Evolutionary conservation across 1,140 invertebrate genomes (phyloP).

Genomic region (Eriocheir sinensis): DNA sequence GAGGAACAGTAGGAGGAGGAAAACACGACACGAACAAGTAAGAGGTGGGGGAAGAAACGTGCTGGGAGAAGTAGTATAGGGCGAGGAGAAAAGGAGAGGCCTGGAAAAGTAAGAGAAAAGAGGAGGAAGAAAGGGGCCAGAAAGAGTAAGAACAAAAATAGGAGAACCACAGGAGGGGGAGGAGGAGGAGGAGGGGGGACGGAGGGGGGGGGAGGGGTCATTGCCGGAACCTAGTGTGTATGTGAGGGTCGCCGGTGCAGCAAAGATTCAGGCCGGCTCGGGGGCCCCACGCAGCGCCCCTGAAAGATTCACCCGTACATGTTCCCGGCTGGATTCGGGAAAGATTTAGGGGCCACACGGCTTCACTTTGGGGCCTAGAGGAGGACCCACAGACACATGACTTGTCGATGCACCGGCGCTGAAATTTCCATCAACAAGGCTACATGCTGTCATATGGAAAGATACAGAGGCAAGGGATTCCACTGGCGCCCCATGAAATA

Average conservation of each 20-base stretch:
- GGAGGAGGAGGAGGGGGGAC: not conserved
- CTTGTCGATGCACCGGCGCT: not conserved
- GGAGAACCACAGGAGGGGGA: not conserved
- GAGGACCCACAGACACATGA: not conserved
- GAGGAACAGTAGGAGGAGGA: not conserved
- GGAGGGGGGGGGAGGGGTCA: not conserved
- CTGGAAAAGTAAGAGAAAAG: too few species aligned
- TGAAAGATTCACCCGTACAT: slow-evolving; percentile 28
- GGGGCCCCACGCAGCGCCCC: not conserved
- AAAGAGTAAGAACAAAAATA: not conserved
- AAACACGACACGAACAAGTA: too few species aligned
- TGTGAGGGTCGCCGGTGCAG: not conserved
- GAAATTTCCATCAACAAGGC: not conserved
- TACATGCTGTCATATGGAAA: slow-evolving; percentile 33
- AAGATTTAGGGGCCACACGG: not conserved
- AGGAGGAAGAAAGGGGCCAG: not conserved
- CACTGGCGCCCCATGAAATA: slow-evolving; percentile 26
- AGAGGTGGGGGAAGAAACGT: not conserved
- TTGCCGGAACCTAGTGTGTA: too few species aligned
- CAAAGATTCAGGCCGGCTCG: slow-evolving; percentile 7
- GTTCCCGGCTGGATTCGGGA: not conserved
- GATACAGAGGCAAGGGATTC: slow-evolving; percentile 6
- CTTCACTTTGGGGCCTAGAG: slow-evolving; percentile 1
- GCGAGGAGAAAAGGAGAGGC: not conserved
- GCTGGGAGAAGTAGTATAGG: not conserved